Conservation (phyloP, 2,113 vertebrate genomes). For the Galbula dea region DNA sequence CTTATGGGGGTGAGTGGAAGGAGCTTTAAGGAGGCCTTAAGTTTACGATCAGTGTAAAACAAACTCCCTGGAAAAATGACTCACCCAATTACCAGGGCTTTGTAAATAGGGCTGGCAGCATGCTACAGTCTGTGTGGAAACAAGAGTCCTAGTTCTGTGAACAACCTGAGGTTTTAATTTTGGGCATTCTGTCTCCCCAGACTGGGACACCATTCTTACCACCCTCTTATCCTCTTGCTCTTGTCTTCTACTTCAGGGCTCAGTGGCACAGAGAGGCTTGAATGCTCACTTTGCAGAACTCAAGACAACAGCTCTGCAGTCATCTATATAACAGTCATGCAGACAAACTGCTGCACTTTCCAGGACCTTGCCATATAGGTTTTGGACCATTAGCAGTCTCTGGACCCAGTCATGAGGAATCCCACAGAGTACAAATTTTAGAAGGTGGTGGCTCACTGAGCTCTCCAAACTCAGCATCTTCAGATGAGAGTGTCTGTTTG, state of each 20-base stretch:
- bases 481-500: accelerated
- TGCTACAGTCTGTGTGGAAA: background rate
- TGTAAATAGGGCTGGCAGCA: background rate
- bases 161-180: background rate
- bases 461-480: background rate
- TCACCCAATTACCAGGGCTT: background rate
- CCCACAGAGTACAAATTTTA: background rate
- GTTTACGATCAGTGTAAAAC: background rate
- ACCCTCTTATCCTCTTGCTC: background rate
- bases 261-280: accelerated
- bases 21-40: background rate
- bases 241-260: background rate
- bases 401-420: background rate
- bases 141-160: background rate
- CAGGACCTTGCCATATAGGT: background rate
- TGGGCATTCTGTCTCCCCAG: too few relatives aligned
- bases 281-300: background rate
- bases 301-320: background rate
- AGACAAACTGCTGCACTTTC: accelerated
- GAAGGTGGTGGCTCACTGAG: background rate
- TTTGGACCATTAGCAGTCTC: background rate
- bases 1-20: background rate
- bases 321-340: accelerated
- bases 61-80: background rate
- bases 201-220: accelerated